These are phyloP conservation scores for Xiphophorus hellerii DNA, from an alignment of 2,113 vertebrate genomes.

Conservation along the genomic window DNA sequence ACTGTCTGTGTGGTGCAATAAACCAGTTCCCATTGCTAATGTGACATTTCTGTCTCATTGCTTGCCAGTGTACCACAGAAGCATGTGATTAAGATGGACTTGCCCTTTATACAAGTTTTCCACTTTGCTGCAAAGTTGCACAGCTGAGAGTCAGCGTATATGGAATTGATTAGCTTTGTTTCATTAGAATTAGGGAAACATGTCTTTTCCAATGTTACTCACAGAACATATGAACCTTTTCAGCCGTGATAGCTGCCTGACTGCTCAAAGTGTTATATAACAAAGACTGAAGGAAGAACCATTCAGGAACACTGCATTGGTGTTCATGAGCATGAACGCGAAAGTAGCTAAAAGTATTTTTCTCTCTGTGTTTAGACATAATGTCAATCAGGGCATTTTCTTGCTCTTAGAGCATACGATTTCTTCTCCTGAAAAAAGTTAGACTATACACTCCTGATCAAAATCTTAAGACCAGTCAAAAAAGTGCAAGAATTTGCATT, in stretches of 20 bases:
- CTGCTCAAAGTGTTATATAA: slow-evolving; percentile 28
- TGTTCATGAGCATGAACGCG: neutral
- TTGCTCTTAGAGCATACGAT: neutral
- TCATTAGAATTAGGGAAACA: slow-evolving; percentile 49
- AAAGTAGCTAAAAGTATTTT: neutral
- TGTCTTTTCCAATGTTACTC: slow-evolving; percentile 47
- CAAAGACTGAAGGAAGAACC: slow-evolving; percentile 7
- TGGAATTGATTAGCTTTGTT: slow-evolving; percentile 63
- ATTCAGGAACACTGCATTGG: neutral
- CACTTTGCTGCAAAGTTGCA: slow-evolving; percentile 50
- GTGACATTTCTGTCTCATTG: slow-evolving; percentile 68
- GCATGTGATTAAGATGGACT: slow-evolving; percentile 66
- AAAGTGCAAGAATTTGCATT: too few relatives aligned
- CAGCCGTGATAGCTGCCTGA: slow-evolving; percentile 17
- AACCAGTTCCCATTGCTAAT: slow-evolving; percentile 51
- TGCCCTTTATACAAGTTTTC: slow-evolving; percentile 66
- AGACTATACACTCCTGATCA: too few relatives aligned
- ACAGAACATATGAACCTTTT: slow-evolving; percentile 42
- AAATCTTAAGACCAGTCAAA: too few relatives aligned
- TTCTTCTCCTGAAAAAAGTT: too few relatives aligned
- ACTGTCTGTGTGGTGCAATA: slow-evolving; percentile 26
- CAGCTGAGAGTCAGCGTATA: slow-evolving; percentile 44
- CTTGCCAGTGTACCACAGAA: slow-evolving; percentile 45
- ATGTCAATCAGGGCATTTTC: neutral
- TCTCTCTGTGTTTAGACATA: neutral